Percentiles rank a stretch among this genome's conserved stretches.
phyloP scores from a whole-genome alignment of 2,113 vertebrate species.

The Tapirus terrestris region DNA sequence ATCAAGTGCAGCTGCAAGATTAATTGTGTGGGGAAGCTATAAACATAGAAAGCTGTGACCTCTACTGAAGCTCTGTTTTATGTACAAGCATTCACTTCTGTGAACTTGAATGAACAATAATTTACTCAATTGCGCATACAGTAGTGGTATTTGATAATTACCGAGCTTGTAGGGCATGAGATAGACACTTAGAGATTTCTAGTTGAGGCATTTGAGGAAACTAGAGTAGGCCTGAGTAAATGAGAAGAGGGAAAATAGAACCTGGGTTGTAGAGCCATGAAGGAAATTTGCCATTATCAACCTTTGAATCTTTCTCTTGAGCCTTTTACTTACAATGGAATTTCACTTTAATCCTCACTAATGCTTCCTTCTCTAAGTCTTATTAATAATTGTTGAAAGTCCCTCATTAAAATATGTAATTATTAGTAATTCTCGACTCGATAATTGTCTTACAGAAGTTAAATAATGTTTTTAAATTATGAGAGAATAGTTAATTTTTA shows the following conservation, averaged over 20 bases:
- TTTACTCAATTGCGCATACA: constrained; percentile 43
- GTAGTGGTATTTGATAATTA: constrained; percentile 41
- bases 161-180: not conserved
- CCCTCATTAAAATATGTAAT: constrained; percentile 42
- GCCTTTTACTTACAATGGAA: not conserved
- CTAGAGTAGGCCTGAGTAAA: not conserved
- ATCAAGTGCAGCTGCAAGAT: constrained; percentile 76
- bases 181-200: not conserved
- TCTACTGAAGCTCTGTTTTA: constrained; percentile 55
- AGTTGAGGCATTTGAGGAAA: constrained; percentile 15
- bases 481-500: constrained; percentile 42
- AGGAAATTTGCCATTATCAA: constrained; percentile 37
- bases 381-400: not conserved
- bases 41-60: constrained; percentile 72
- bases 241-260: constrained; percentile 33
- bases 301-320: constrained; percentile 21
- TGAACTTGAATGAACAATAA: constrained; percentile 47
- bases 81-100: constrained; percentile 41
- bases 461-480: constrained; percentile 50
- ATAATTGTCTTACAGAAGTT: not conserved
- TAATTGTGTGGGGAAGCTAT: constrained; percentile 70
- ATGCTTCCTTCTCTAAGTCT: constrained; percentile 31
- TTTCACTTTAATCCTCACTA: constrained; percentile 38
- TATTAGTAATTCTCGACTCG: not conserved
- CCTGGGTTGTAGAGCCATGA: not conserved